phyloP scores from a whole-genome alignment of 2,888 invertebrate species.

The Stegana nigrithorax region DNA sequence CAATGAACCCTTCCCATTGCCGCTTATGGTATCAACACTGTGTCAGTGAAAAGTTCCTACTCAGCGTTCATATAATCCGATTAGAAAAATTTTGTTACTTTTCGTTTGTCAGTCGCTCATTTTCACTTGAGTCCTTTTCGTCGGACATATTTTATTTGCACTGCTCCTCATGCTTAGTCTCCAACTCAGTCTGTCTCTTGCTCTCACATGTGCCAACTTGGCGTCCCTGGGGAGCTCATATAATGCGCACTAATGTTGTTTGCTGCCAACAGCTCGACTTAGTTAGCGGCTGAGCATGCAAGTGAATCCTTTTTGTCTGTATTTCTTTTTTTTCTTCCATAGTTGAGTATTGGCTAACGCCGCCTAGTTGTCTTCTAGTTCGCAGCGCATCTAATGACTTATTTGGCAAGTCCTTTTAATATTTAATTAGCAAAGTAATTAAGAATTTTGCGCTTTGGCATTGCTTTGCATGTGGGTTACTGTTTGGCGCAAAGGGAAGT shows the following conservation, averaged over 20 bases:
- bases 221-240: conserved; percentile 47
- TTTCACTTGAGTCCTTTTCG: conserved; percentile 30
- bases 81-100: conserved; percentile 53
- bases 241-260: conserved; percentile 64
- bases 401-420: conserved; percentile 37
- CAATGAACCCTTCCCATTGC: conserved; percentile 33
- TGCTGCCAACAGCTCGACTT: conserved; percentile 42
- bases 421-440: conserved; percentile 52
- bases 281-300: background rate
- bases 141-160: background rate
- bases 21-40: no score
- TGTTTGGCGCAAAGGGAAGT: background rate
- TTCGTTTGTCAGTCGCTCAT: conserved; percentile 33
- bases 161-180: conserved; percentile 11
- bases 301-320: background rate
- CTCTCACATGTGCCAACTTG: background rate
- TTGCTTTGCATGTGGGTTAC: background rate
- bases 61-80: conserved; percentile 44
- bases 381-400: background rate
- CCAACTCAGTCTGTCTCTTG: conserved; percentile 10
- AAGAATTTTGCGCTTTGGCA: conserved; percentile 26
- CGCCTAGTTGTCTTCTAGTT: background rate
- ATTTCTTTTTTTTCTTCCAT: background rate
- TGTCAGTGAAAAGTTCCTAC: no score
- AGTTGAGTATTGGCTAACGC: conserved; percentile 20